These are phyloP conservation scores for Anabas testudineus DNA, from an alignment of 2,797 vertebrate genomes.

Conservation along the genomic window DNA sequence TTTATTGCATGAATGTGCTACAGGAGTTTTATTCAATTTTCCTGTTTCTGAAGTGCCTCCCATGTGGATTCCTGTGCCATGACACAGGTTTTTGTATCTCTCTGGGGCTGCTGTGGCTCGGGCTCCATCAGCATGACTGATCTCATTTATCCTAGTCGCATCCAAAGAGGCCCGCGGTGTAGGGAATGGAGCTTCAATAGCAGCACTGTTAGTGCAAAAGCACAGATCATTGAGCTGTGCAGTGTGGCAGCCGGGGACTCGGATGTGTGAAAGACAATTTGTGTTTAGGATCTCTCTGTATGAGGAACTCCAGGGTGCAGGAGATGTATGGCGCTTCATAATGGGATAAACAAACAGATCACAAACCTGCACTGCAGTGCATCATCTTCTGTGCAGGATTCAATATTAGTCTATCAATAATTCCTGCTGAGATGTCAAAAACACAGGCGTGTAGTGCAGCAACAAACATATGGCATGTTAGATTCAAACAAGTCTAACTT, in stretches of 20 bases:
- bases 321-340: slow-evolving; percentile 47
- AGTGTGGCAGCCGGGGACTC: slow-evolving; percentile 37
- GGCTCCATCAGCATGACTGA: slow-evolving; percentile 75
- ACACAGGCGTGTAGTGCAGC: neutral
- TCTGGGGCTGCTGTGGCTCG: slow-evolving; percentile 49
- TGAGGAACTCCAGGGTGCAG: slow-evolving; percentile 41
- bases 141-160: slow-evolving; percentile 72
- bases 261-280: slow-evolving; percentile 46
- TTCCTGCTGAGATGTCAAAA: slow-evolving; percentile 45
- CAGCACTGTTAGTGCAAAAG: slow-evolving; percentile 38
- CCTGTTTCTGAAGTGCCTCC: slow-evolving; percentile 62
- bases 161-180: slow-evolving; percentile 62
- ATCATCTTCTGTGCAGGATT: slow-evolving; percentile 22
- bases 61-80: slow-evolving; percentile 57
- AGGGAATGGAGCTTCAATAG: slow-evolving; percentile 43
- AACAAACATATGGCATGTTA: slow-evolving; percentile 27
- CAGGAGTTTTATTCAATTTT: slow-evolving; percentile 56
- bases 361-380: slow-evolving; percentile 37
- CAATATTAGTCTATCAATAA: slow-evolving; percentile 43
- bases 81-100: slow-evolving; percentile 64
- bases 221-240: slow-evolving; percentile 62
- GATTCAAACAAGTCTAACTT: slow-evolving; percentile 14
- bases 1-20: slow-evolving; percentile 52
- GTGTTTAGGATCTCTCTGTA: slow-evolving; percentile 44
- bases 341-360: slow-evolving; percentile 57